These are phyloP conservation scores for Catharus ustulatus DNA, from an alignment of 2,797 vertebrate genomes.

Conservation along the genomic window DNA sequence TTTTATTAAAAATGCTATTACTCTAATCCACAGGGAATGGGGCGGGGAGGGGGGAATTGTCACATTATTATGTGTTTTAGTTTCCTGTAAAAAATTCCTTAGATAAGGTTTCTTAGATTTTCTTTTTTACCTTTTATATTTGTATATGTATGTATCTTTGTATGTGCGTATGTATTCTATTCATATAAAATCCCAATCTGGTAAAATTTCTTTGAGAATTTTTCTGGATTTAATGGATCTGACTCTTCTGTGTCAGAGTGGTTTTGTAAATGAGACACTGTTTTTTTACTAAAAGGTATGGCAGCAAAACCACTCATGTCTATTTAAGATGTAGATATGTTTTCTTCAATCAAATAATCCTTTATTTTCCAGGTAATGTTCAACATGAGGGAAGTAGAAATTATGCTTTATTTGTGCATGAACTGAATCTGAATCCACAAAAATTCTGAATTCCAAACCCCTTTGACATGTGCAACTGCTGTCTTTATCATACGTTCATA, in stretches of 20 bases:
- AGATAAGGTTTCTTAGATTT: neutral
- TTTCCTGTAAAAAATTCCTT: neutral
- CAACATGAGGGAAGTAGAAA: neutral
- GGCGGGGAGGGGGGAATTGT: neutral
- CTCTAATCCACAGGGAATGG: neutral
- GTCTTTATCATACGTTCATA: neutral
- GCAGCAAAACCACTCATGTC: neutral
- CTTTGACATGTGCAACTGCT: neutral
- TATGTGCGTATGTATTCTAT: neutral
- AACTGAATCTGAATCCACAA: neutral
- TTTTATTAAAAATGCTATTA: neutral
- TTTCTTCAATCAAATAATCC: neutral
- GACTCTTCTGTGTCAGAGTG: neutral
- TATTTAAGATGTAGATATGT: neutral
- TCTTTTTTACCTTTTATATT: neutral
- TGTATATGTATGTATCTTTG: too few species aligned
- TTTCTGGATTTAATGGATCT: neutral
- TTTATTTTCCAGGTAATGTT: neutral
- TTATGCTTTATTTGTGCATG: neutral
- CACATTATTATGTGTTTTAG: neutral
- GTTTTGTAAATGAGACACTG: neutral
- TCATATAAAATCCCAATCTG: neutral
- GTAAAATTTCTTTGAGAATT: neutral
- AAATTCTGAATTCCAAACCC: neutral
- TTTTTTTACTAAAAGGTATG: neutral